Conservation (phyloP, 2,888 invertebrate genomes). For the Parthenolecanium corni region DNA sequence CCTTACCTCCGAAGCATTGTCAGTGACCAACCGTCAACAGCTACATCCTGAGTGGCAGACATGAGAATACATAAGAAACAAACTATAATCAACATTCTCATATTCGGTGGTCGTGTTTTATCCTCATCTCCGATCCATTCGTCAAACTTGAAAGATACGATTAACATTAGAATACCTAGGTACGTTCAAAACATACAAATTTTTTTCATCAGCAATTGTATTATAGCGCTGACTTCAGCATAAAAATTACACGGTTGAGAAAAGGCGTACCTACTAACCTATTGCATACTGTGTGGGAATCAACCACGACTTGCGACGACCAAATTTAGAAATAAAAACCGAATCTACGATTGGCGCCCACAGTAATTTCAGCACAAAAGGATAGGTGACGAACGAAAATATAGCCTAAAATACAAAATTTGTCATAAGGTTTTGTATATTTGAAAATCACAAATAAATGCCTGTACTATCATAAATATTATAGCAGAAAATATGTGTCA, state of each 20-base stretch:
- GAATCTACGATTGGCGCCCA: slow-evolving; percentile 99
- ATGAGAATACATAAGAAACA: slow-evolving; percentile 7
- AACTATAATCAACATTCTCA: not conserved
- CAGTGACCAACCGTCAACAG: slow-evolving; percentile 25
- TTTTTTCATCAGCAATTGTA: too few relatives aligned
- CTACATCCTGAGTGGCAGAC: slow-evolving; percentile 22
- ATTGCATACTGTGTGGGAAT: slow-evolving; percentile 87
- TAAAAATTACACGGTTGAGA: too few relatives aligned
- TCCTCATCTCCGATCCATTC: not conserved
- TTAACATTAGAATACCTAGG: not conserved
- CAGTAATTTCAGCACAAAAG: slow-evolving; percentile 77
- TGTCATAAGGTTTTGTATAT: slow-evolving; percentile 20
- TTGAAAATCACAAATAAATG: not conserved
- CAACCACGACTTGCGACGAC: slow-evolving; percentile 88
- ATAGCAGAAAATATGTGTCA: not conserved
- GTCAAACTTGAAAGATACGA: slow-evolving; percentile 1
- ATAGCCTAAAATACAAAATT: slow-evolving; percentile 52
- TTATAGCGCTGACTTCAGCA: too few relatives aligned
- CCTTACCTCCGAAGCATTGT: slow-evolving; percentile 27
- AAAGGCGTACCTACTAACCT: too few relatives aligned
- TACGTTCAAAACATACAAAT: not conserved
- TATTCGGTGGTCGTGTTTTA: slow-evolving; percentile 5
- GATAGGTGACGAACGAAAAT: slow-evolving; percentile 88
- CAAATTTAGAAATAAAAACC: slow-evolving; percentile 67
- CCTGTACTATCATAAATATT: not conserved